A percentile compares a stretch with the other conserved stretches of the same genome.
phyloP scores from a whole-genome alignment of 2,888 invertebrate genomes.

The Tiphia femorata region DNA sequence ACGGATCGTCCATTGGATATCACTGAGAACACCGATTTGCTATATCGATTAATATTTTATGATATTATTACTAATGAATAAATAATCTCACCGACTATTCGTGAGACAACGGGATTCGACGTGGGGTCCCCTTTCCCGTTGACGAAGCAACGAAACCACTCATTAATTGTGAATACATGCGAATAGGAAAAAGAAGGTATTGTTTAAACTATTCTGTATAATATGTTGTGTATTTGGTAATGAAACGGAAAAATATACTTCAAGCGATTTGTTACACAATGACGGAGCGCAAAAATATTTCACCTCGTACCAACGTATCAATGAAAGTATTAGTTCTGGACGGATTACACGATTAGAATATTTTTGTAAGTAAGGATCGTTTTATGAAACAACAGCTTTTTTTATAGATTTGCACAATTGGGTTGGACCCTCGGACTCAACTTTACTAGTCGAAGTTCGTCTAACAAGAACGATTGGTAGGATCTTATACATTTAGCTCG shows the following conservation, averaged over 20 bases:
- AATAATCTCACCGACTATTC: slow-evolving; percentile 7
- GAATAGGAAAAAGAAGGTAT: slow-evolving; percentile 36
- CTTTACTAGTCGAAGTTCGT: no score
- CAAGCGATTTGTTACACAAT: slow-evolving; percentile 57
- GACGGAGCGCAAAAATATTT: neutral
- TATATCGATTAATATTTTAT: slow-evolving; percentile 23
- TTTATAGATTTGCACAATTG: no score
- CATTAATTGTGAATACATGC: slow-evolving; percentile 54
- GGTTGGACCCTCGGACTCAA: no score
- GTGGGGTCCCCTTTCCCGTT: slow-evolving; percentile 23
- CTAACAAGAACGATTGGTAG: no score
- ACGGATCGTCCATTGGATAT: slow-evolving; percentile 1
- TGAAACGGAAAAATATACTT: slow-evolving; percentile 51
- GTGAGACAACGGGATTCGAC: slow-evolving; percentile 16
- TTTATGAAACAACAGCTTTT: no score
- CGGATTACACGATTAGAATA: no score
- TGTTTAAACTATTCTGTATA: slow-evolving; percentile 57
- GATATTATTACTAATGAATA: slow-evolving; percentile 14
- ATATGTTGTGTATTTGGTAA: slow-evolving; percentile 62
- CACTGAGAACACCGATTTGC: slow-evolving; percentile 1
- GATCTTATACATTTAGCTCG: no score
- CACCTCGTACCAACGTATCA: neutral
- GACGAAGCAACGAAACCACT: slow-evolving; percentile 31
- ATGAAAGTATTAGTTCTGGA: no score
- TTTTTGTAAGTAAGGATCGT: no score